These are phyloP conservation scores for Percopsis transmontana DNA, from an alignment of 2,113 vertebrate species.

Conservation along the genomic window DNA sequence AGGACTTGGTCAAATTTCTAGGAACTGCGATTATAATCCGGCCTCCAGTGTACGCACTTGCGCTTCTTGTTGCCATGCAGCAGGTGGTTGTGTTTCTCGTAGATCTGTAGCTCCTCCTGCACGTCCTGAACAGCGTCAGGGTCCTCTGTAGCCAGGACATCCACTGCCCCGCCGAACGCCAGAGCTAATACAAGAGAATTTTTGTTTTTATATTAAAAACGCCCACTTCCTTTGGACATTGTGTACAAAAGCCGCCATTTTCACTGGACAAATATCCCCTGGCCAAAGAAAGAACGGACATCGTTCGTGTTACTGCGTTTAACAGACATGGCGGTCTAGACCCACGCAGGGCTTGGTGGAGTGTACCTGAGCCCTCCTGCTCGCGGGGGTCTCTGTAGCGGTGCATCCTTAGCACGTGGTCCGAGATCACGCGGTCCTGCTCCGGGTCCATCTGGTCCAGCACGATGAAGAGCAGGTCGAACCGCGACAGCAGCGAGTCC, in stretches of 20 bases:
- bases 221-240: too few species aligned
- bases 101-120: constrained; percentile 89
- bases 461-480: constrained; percentile 96
- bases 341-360: too few species aligned
- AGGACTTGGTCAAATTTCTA: too few species aligned
- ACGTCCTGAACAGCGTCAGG: constrained; percentile 81
- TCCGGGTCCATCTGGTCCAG: constrained; percentile 97
- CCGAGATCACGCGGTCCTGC: constrained; percentile 92
- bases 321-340: too few species aligned
- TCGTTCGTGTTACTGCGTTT: too few species aligned
- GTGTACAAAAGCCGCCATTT: background rate
- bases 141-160: constrained; percentile 90
- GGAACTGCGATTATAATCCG: too few species aligned
- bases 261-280: background rate
- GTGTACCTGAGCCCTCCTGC: constrained; percentile 90
- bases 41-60: constrained; percentile 83
- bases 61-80: constrained; percentile 87
- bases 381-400: constrained; percentile 90
- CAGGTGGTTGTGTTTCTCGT: constrained; percentile 94
- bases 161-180: constrained; percentile 87
- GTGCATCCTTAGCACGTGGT: constrained; percentile 96
- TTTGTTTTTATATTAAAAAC: background rate
- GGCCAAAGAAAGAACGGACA: too few species aligned
- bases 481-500: constrained; percentile 94
- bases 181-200: constrained; percentile 70